Base-by-base conservation (phyloP, 2,113 vertebrate genomes). In the Meleagris gallopavo region DNA sequence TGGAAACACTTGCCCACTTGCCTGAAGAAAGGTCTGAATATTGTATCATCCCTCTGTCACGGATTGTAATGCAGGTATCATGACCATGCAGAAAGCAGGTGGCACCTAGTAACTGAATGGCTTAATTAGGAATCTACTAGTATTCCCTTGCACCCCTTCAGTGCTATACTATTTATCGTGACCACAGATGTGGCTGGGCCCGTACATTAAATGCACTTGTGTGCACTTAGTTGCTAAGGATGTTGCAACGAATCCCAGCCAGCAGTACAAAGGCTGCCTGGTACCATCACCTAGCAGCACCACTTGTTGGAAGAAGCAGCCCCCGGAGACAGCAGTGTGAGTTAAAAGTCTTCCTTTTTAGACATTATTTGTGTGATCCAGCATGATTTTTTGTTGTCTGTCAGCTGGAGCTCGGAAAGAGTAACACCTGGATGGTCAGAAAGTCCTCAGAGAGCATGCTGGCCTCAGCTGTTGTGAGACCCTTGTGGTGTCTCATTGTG, bases 261-360 rank as follows among this genome's bases (percentile, higher is more conserved):
- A 58, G n/a, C 0, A 0, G 30, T 5, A 2, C 0, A 27, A 21
- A 76, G 32, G 38, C 38, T 72, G n/a, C 2, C 16, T 19, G 9
- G 12, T 24, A 25, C 36, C 67, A 70, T 27, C 69, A 62, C n/a
- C 19, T 76, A 36, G 58, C 32, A 18, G 25, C 18, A 65, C 3
- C 2, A 5, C 1, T 55, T 79, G 14, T 34, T 74, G 46, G n/a
- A 66, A 84, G 91, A 71, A 13, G 30, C 46, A 82, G 11, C 3
- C 6, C 5, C 34, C 24, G 50, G 46, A 69, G 67, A 64, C 52
- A 72, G 13, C 41, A 60, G 13, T 11, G 13, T 22, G 38, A 92
- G 10, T 69, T 86, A 38, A n/a, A 88, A 0, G 0, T 64, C 29
- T 72, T 79, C 18, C 30, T 25, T 74, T 94, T 43, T 36, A 72